Evolutionary conservation across 2,888 invertebrate genomes (phyloP), one percentile per base, ranked within the genome.

Genomic region (Zonitis immaculata): DNA sequence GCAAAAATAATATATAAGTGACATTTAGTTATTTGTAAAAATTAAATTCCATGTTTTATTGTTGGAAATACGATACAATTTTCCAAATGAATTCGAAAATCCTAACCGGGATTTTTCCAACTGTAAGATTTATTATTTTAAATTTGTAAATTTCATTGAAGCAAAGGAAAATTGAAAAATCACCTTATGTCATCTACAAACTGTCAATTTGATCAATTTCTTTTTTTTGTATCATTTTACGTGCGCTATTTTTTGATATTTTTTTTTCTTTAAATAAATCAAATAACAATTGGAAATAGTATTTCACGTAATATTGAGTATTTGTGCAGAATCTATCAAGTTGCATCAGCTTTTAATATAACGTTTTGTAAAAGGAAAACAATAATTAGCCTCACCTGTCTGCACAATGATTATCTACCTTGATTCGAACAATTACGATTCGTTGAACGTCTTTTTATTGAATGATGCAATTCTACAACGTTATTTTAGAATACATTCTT

Each of bases 131-230:
- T 45, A 45, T 45, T 28, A 16, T 28, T 20, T 16, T 9, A 22
- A 42, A 42, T 42, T 16, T 9, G 42, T 45, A 16, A 45, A 45
- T 45, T 44, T 30, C 28, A 12, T 18, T 12, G 27, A 44, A 44
- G 25, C 26, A 26, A 26, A 44, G 45, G 14, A 28, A 45, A 28
- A 45, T 28, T 45, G 45, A 45, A 45, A 45, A 45, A 45, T 45
- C 44, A 27, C 28, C 44, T n/a, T n/a, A 11, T 39, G 44, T 27
- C 45, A 45, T 45, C 45, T 18, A 2, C 28, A 45, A 20, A 9
- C 39, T 39, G 39, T 39, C 39, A 39, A 39, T 39, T 20, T 39
- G 20, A 39, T n/a, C 5, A 39, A 39, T 20, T n/a, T 11, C 11
- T 16, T 8, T n/a, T 39, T 39, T 20, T 26, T 26, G 26, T 26